phyloP scores from a whole-genome alignment of 64 coral and sea anemone genomes.

The Orbicella faveolata region DNA sequence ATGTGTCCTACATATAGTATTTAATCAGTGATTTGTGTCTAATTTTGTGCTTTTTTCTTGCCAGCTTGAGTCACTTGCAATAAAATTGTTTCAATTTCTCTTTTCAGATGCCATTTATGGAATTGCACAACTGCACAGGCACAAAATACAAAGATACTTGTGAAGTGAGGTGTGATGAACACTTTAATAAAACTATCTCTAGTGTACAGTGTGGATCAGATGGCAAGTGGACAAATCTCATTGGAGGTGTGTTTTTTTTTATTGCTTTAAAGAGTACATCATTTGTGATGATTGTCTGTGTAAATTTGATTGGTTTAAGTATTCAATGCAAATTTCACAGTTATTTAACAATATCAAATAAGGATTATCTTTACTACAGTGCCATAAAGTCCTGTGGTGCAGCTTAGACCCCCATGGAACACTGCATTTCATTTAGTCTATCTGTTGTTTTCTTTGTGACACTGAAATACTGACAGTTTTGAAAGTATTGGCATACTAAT shows the following conservation, averaged over 20 bases:
- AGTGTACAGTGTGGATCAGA: constrained; percentile 12
- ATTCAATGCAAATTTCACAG: no score
- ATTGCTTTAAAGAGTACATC: background rate
- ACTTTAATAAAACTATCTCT: background rate
- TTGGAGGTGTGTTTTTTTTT: background rate
- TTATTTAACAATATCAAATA: background rate
- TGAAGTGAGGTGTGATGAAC: constrained; percentile 3
- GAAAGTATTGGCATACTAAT: no score
- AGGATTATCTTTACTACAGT: background rate
- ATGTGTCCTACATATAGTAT: no score
- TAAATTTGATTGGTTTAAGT: background rate
- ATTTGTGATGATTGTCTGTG: background rate
- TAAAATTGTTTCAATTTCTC: no score
- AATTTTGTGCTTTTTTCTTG: no score
- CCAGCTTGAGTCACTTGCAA: no score
- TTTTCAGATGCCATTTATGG: background rate
- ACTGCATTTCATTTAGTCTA: no score
- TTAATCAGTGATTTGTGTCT: no score
- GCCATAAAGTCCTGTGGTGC: background rate
- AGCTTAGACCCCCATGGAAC: no score
- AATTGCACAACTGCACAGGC: constrained; percentile 21
- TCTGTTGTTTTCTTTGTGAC: no score
- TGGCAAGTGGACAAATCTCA: constrained; percentile 20
- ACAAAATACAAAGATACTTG: constrained; percentile 30
- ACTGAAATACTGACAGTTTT: no score